phyloP scores from a whole-genome alignment of 2,113 vertebrate species.

The Lathamus discolor region DNA sequence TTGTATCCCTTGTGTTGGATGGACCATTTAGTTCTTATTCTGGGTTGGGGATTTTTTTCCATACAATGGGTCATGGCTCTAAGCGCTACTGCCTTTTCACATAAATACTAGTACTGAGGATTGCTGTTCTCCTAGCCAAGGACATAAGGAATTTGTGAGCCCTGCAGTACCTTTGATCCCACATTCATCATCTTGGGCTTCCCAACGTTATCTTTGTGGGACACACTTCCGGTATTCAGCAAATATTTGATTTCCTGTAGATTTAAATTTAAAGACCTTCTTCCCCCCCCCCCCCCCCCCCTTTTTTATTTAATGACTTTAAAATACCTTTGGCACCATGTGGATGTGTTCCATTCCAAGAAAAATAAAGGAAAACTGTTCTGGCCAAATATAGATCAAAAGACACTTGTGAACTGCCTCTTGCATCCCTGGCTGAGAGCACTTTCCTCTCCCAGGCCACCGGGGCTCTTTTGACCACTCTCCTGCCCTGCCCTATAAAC shows the following conservation, averaged over 20 bases:
- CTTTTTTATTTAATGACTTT: background rate
- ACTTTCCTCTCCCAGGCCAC: background rate
- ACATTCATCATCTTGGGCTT: constrained; percentile 24
- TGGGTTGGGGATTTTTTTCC: background rate
- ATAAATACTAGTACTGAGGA: background rate
- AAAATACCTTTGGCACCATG: background rate
- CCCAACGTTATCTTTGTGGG: constrained; percentile 48
- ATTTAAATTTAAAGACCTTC: constrained; percentile 45
- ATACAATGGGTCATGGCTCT: background rate
- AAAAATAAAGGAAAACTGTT: constrained; percentile 32
- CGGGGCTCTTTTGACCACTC: background rate
- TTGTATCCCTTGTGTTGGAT: accelerated
- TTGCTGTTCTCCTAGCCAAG: background rate
- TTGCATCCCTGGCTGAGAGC: background rate
- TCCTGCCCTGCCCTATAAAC: background rate
- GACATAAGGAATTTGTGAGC: background rate
- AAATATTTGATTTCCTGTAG: constrained; percentile 68
- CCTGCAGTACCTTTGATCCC: constrained; percentile 35
- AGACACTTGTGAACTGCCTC: background rate
- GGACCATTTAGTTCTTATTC: background rate
- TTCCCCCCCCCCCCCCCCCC: background rate
- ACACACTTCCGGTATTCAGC: constrained; percentile 57
- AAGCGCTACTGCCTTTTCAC: accelerated
- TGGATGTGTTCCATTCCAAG: constrained; percentile 3
- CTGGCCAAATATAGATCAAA: constrained; percentile 41